Base-by-base conservation (phyloP, 2,888 invertebrate species). In the Aspidiotus rigidus region DNA sequence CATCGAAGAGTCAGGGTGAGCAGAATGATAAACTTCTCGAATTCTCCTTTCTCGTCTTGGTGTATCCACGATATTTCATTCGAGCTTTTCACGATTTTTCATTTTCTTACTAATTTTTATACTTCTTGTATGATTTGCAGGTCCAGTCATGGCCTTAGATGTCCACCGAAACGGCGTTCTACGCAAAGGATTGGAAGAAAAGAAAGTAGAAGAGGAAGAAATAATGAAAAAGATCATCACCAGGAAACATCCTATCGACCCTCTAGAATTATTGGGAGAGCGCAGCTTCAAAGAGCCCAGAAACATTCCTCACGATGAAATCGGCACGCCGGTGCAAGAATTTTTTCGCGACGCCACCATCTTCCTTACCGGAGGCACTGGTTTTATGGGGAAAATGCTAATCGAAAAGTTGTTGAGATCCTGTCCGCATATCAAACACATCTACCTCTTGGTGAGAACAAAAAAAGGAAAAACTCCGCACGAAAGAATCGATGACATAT, bases 361-460 rank as follows among this genome's bases (percentile, higher is more conserved):
- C 28, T 86, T 94, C 66, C 82, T 94, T 10, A 93, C 93, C 0
- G 93, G 94, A 3, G 90, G 85, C 1, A 88, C 90, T 41, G 86
- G 86, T 3, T 87, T 87, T 75, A 78, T 87, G 75, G 86, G 87
- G 11, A 87, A 87, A 77, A 83, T 86, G n/a, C 77, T 86, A 17
- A 79, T 86, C 28, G 86, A 87, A 77, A 87, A 87, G 76, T 77
- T 87, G n/a, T 78, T 87, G 13, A 79, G 85, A 71, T 81, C 82
- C 62, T 84, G 85, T 73, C 83, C 85, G 6, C 81, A 80, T 6
- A 77, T 87, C 39, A 78, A 79, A 44, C 80, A 78, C 70, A 80
- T 87, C 64, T 87, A 85, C 76, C 75, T 85, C 40, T 77, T 86
- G 71, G 80, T 86, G 40, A 77, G 86, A 40, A 81, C 82, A 1